Base-by-base conservation (phyloP, 2,888 invertebrate species). In the Ethmia dodecea region DNA sequence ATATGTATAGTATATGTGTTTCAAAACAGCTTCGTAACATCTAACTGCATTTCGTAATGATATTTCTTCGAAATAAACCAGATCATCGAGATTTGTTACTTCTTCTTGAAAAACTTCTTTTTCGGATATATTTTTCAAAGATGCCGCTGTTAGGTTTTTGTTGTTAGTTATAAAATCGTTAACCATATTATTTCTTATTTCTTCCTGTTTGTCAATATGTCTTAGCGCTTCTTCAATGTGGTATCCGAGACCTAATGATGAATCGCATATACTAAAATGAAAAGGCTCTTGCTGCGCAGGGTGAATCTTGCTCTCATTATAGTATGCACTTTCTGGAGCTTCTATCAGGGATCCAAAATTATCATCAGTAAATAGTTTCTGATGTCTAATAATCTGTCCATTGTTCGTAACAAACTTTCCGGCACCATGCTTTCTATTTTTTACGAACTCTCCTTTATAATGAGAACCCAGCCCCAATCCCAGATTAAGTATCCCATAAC, bases 341-440 rank as follows among this genome's bases (percentile, higher is more conserved):
- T 26, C 4, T 26, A 6, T 10, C n/a, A 11, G 10, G 5, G 26
- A 26, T 6, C 11, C 11, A 12, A 26, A 11, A 11, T 12, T 26
- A 14, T 33, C 33, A 18, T 15, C 12, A 12, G 3, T 3, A 12
- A 33, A 33, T 4, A 33, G 18, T 0, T 13, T 6, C 3, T 33
- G 26, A n/a, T 24, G 24, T 14, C n/a, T 10, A n/a, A 35, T 11
- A n/a, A 28, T 14, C 12, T 24, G 58, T 9, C 90, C 90, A 50
- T 88, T 88, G 33, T 88, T 89, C 12, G 89, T 89, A 32, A 88
- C 65, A 38, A 89, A 64, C 38, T 71, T 71, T 1, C 89, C 90
- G 1, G 61, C 49, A 0, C 90, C 90, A 41, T 90, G 81, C 54
- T 90, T 90, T 43, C 77, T 74, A 57, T 90, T 87, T 27, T 83